Percentiles rank a stretch among this genome's conserved stretches.
Evolutionary conservation across 2,888 invertebrate genomes (phyloP).

Genomic region (Branchipolynoe longqiensis): DNA sequence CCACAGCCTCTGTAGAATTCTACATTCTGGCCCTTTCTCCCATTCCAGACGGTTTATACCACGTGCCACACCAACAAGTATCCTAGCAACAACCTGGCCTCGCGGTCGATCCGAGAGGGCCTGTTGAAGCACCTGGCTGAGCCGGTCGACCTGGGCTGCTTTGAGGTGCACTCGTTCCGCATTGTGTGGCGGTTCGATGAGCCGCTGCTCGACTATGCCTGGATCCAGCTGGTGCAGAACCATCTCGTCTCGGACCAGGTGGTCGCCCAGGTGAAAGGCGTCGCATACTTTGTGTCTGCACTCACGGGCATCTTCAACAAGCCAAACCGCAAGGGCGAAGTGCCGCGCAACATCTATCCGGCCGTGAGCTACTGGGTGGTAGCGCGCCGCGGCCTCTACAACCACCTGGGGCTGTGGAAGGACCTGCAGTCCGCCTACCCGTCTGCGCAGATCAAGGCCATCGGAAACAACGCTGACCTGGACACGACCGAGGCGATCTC

Average conservation of each 20-base stretch:
- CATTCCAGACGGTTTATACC: conserved; percentile 55
- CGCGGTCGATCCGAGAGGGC: conserved; percentile 51
- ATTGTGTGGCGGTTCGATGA: conserved; percentile 55
- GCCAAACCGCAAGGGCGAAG: conserved; percentile 39
- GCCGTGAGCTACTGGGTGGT: conserved; percentile 50
- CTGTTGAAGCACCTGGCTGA: conserved; percentile 43
- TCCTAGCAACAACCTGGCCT: conserved; percentile 57
- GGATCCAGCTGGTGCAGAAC: conserved; percentile 49
- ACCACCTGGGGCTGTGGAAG: conserved; percentile 44
- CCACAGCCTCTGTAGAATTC: conserved; percentile 35
- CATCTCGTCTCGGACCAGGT: conserved; percentile 53
- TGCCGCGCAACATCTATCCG: conserved; percentile 41
- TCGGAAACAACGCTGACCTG: conserved; percentile 4
- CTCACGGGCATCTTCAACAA: conserved; percentile 50
- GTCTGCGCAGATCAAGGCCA: conserved; percentile 23
- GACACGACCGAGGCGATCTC: conserved; percentile 49
- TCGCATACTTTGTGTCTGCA: conserved; percentile 40
- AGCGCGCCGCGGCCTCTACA: conserved; percentile 18
- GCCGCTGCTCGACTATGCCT: conserved; percentile 32
- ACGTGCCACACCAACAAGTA: conserved; percentile 54
- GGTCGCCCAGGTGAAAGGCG: conserved; percentile 37
- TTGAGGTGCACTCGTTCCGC: conserved; percentile 42
- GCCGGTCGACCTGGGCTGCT: conserved; percentile 26
- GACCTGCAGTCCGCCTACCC: conserved; percentile 33
- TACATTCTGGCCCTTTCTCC: conserved; percentile 58